Evolutionary conservation across 2,113 vertebrate genomes (phyloP).

Genomic region (Morone saxatilis): DNA sequence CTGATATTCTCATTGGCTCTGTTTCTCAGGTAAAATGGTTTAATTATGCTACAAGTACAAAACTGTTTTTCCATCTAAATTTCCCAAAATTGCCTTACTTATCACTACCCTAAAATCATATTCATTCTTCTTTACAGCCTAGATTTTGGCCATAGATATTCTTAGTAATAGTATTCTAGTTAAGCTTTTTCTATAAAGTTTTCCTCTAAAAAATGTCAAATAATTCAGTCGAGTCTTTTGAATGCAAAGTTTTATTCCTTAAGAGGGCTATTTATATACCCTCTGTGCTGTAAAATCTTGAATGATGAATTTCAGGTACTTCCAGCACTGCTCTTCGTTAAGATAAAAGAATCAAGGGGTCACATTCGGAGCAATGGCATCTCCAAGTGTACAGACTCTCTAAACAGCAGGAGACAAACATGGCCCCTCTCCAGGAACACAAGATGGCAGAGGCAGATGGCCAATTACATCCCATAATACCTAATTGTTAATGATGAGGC

Average conservation of each 20-base stretch:
- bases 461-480: slow-evolving; percentile 84
- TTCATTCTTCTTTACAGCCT: neutral
- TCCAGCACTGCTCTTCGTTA: neutral
- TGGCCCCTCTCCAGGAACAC: slow-evolving; percentile 82
- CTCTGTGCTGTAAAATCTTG: neutral
- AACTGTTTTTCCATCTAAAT: slow-evolving; percentile 5
- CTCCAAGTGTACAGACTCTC: slow-evolving; percentile 53
- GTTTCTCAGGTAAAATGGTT: neutral
- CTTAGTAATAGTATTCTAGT: neutral
- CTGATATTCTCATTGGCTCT: neutral
- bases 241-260: neutral
- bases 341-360: slow-evolving; percentile 42
- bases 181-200: neutral
- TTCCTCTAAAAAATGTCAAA: neutral
- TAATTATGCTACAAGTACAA: slow-evolving; percentile 2
- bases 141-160: neutral
- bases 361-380: slow-evolving; percentile 38
- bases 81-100: slow-evolving; percentile 2
- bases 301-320: neutral
- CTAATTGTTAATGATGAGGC: slow-evolving; percentile 87
- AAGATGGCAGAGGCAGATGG: slow-evolving; percentile 85
- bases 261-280: neutral
- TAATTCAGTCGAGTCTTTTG: neutral
- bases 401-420: slow-evolving; percentile 77
- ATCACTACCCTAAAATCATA: neutral